These are phyloP conservation scores for Cebus imitator DNA, from an alignment of 2,113 vertebrate genomes.

Conservation along the genomic window DNA sequence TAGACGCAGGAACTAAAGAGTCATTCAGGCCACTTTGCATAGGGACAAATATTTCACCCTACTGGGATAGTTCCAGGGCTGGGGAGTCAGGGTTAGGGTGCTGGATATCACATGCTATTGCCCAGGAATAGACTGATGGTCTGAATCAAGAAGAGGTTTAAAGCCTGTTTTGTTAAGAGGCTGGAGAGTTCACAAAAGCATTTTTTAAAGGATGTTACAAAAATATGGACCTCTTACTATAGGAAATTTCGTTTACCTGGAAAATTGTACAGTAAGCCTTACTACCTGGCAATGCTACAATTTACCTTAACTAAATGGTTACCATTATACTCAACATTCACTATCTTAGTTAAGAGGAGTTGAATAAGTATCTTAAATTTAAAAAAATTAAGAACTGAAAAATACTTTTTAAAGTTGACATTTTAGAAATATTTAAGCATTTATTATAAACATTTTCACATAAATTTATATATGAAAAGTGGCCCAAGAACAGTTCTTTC, in stretches of 20 bases:
- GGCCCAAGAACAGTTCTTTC: background rate
- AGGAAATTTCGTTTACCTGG: background rate
- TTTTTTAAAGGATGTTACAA: background rate
- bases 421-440: background rate
- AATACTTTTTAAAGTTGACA: background rate
- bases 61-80: background rate
- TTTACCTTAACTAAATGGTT: background rate
- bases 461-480: background rate
- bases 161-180: background rate
- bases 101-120: background rate
- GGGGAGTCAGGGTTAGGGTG: background rate
- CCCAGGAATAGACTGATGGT: background rate
- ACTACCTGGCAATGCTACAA: background rate
- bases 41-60: background rate
- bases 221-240: background rate
- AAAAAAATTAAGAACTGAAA: background rate
- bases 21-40: background rate
- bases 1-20: background rate
- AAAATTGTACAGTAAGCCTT: background rate
- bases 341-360: background rate
- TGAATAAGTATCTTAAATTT: background rate
- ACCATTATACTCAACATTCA: background rate
- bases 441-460: constrained; percentile 42
- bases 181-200: background rate
- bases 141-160: background rate